These are phyloP conservation scores for Pelodytes ibericus DNA, from an alignment of 2,797 vertebrate species.

Conservation along the genomic window DNA sequence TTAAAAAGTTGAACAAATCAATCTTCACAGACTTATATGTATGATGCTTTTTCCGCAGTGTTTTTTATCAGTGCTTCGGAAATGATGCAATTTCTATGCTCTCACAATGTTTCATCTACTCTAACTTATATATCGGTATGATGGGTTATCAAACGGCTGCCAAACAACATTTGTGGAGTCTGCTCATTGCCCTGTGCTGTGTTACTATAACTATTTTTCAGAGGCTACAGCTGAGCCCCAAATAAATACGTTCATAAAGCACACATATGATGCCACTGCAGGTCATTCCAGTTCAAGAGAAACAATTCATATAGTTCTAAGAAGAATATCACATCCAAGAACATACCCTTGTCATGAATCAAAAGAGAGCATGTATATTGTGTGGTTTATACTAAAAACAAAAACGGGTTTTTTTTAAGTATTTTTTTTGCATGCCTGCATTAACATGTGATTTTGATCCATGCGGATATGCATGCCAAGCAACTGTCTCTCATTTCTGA, in stretches of 20 bases:
- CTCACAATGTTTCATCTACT: neutral
- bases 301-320: no score
- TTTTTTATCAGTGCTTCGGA: slow-evolving; percentile 6
- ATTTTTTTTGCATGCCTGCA: no score
- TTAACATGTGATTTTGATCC: no score
- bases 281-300: neutral
- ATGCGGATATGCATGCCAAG: no score
- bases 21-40: slow-evolving; percentile 40
- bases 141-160: slow-evolving; percentile 5
- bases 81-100: slow-evolving; percentile 23
- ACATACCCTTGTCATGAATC: no score
- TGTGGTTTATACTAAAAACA: no score
- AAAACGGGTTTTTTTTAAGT: no score
- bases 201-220: neutral
- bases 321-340: no score
- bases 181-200: neutral
- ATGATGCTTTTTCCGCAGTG: slow-evolving; percentile 1
- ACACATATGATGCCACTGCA: neutral
- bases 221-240: slow-evolving; percentile 1
- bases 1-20: slow-evolving; percentile 40
- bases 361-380: no score
- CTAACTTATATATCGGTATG: slow-evolving; percentile 10
- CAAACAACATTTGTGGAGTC: neutral
- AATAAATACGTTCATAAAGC: neutral
- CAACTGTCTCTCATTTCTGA: no score